Conservation (phyloP, 2,888 invertebrate genomes). For the Thymelicus lineola region DNA sequence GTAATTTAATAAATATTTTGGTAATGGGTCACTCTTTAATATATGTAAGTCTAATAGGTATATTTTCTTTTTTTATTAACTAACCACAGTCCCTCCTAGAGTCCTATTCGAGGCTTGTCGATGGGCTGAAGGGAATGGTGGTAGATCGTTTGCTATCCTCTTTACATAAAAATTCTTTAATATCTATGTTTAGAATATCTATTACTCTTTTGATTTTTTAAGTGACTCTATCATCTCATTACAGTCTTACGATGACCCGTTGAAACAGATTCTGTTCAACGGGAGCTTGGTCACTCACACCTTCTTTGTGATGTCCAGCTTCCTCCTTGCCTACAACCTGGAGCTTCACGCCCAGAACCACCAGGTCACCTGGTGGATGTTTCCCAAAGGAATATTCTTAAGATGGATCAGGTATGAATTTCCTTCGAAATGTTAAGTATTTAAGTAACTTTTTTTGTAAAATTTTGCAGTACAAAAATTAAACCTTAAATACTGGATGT, state of each 20-base stretch:
- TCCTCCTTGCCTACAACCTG: slow-evolving; percentile 72
- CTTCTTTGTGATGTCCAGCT: slow-evolving; percentile 75
- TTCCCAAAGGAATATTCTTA: slow-evolving; percentile 67
- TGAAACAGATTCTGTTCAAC: slow-evolving; percentile 69
- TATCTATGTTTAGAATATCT: too few species aligned
- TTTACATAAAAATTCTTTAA: too few species aligned
- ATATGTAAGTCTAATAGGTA: too few species aligned
- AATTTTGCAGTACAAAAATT: too few species aligned
- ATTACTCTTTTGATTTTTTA: not conserved
- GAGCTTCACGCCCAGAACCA: slow-evolving; percentile 62
- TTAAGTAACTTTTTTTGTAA: too few species aligned
- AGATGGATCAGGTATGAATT: slow-evolving; percentile 57
- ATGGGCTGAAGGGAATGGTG: too few species aligned
- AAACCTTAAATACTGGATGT: too few species aligned
- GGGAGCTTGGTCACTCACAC: slow-evolving; percentile 68
- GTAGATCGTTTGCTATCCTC: too few species aligned
- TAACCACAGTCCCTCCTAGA: too few species aligned
- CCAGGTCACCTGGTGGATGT: slow-evolving; percentile 54
- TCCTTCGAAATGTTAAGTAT: not conserved
- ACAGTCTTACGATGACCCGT: slow-evolving; percentile 69
- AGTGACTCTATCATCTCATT: slow-evolving; percentile 26
- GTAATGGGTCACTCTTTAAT: too few species aligned
- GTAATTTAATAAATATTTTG: slow-evolving; percentile 49
- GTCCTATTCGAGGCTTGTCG: too few species aligned
- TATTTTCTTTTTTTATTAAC: too few species aligned